Conservation (phyloP, 2,797 vertebrate genomes). For the Poecilia velifera region DNA sequence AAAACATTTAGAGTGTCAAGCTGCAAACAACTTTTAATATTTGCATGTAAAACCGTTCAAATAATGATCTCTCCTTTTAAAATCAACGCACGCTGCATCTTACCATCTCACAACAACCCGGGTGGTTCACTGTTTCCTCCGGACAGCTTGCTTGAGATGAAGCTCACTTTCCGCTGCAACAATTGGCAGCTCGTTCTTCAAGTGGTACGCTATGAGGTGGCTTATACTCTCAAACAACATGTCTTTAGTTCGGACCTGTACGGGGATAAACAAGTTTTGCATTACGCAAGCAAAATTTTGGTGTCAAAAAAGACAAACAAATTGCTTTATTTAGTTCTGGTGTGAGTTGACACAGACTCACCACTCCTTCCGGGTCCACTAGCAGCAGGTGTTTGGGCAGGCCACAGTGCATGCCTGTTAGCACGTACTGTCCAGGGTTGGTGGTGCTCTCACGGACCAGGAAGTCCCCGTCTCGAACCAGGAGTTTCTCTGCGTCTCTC, state of each 20-base stretch:
- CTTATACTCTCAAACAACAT: constrained; percentile 97
- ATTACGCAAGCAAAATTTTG: background rate
- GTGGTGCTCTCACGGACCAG: constrained; percentile 94
- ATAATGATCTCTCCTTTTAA: background rate
- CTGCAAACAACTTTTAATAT: background rate
- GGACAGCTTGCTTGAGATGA: constrained; percentile 91
- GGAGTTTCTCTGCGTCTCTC: constrained; percentile 89
- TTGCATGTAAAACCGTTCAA: background rate
- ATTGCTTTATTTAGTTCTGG: background rate
- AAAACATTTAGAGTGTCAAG: background rate
- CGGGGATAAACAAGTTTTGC: background rate
- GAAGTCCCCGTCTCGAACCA: constrained; percentile 92
- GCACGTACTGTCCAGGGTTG: constrained; percentile 95
- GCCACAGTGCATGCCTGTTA: constrained; percentile 94
- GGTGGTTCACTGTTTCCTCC: constrained; percentile 83
- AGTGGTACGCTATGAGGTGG: constrained; percentile 94
- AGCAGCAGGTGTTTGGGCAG: constrained; percentile 95
- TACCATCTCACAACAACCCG: constrained; percentile 37
- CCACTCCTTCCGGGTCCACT: constrained; percentile 97
- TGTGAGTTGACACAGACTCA: constrained; percentile 73
- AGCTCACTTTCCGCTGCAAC: constrained; percentile 94
- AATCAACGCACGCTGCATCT: constrained; percentile 17
- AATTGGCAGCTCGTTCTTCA: constrained; percentile 93
- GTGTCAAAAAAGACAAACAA: background rate
- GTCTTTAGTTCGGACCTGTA: constrained; percentile 95